Conservation (phyloP, 2,113 vertebrate species). For the Ptyas mucosa region DNA sequence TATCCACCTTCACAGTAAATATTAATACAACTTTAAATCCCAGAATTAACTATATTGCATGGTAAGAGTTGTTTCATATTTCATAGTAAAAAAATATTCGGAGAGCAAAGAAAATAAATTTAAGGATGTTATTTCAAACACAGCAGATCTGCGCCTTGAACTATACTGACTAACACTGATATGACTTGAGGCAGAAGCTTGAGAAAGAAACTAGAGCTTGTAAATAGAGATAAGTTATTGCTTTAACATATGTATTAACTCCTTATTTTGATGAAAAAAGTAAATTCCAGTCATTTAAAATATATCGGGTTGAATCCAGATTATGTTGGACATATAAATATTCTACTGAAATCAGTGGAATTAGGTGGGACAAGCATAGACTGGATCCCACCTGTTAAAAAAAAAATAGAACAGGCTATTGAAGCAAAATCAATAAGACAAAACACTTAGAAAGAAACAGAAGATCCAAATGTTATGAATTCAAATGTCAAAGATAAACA, state of each 20-base stretch:
- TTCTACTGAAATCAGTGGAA: neutral
- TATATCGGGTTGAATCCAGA: neutral
- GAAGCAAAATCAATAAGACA: neutral
- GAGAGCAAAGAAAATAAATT: neutral
- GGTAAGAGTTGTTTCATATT: neutral
- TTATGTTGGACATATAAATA: neutral
- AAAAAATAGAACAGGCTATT: neutral
- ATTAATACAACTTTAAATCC: neutral
- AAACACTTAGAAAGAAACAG: neutral
- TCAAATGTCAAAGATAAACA: neutral
- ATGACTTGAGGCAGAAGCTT: neutral
- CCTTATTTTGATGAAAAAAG: neutral
- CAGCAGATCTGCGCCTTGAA: neutral
- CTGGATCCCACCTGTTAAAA: neutral
- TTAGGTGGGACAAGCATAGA: neutral
- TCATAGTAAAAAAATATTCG: neutral
- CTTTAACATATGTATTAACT: neutral
- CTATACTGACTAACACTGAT: neutral
- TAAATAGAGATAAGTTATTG: neutral
- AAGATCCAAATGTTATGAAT: neutral
- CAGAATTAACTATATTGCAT: neutral
- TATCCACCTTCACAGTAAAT: neutral
- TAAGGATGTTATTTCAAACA: neutral
- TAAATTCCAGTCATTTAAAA: neutral
- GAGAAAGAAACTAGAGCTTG: neutral